These are phyloP conservation scores for Pantherophis guttatus DNA, from an alignment of 2,113 vertebrate species.

Conservation along the genomic window DNA sequence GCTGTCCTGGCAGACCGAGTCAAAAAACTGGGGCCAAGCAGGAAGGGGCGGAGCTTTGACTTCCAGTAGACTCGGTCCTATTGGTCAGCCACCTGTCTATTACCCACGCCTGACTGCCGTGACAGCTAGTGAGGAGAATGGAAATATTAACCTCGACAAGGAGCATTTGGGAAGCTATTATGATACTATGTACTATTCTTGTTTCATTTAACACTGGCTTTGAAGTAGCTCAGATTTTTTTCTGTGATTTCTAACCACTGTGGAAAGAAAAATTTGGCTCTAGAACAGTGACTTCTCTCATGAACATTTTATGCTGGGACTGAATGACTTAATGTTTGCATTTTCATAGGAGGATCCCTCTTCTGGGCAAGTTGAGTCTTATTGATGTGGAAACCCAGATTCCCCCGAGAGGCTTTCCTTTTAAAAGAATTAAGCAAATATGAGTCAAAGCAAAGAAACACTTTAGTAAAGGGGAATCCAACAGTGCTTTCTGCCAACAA, in stretches of 20 bases:
- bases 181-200: neutral
- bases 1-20: too few species aligned
- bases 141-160: neutral
- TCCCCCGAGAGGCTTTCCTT: neutral
- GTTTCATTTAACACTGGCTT: conserved; percentile 23
- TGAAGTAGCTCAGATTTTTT: conserved; percentile 41
- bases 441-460: conserved; percentile 35
- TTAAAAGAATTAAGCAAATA: conserved; percentile 25
- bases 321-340: conserved; percentile 12
- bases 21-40: too few species aligned
- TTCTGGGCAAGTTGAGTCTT: conserved; percentile 33
- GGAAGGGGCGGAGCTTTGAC: too few species aligned
- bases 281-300: conserved; percentile 14
- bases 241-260: neutral
- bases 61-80: too few species aligned
- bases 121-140: neutral
- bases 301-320: conserved; percentile 27
- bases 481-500: conserved; percentile 34
- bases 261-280: conserved; percentile 37
- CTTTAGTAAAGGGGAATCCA: conserved; percentile 52
- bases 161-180: neutral
- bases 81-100: too few species aligned
- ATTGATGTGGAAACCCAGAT: neutral
- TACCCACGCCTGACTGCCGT: too few species aligned
- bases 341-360: conserved; percentile 10